Percentiles rank a stretch among this genome's conserved stretches.
These are phyloP conservation scores for Rotaria macrura DNA, from an alignment of 2,888 invertebrate species.

Conservation along the genomic window DNA sequence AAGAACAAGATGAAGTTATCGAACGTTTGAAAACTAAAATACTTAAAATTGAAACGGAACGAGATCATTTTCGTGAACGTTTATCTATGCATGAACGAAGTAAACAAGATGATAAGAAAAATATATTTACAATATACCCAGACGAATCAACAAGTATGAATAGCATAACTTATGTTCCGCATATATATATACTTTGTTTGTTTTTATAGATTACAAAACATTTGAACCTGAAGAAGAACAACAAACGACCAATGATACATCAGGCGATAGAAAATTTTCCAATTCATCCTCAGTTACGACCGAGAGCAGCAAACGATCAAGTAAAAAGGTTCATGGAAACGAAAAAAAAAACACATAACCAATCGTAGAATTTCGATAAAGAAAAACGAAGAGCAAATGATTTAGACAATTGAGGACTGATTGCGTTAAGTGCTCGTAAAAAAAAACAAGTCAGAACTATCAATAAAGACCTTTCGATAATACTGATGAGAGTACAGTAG, in stretches of 20 bases:
- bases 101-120: not conserved
- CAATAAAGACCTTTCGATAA: too few species aligned
- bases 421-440: too few species aligned
- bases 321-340: not conserved
- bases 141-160: not conserved
- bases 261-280: not conserved
- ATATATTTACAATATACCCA: not conserved
- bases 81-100: not conserved
- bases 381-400: too few species aligned
- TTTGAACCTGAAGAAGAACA: not conserved
- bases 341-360: too few species aligned
- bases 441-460: too few species aligned
- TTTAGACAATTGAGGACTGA: too few species aligned
- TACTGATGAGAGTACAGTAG: too few species aligned
- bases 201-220: not conserved
- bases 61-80: not conserved
- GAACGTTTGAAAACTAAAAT: conserved; percentile 14
- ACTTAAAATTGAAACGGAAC: not conserved
- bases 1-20: not conserved
- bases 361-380: too few species aligned
- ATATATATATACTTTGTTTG: not conserved
- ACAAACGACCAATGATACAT: not conserved
- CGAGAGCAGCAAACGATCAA: not conserved
- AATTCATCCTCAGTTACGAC: not conserved
- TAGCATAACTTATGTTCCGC: not conserved